Base-by-base conservation (phyloP, 2,113 vertebrate species). In the Rhodinocichla rosea region DNA sequence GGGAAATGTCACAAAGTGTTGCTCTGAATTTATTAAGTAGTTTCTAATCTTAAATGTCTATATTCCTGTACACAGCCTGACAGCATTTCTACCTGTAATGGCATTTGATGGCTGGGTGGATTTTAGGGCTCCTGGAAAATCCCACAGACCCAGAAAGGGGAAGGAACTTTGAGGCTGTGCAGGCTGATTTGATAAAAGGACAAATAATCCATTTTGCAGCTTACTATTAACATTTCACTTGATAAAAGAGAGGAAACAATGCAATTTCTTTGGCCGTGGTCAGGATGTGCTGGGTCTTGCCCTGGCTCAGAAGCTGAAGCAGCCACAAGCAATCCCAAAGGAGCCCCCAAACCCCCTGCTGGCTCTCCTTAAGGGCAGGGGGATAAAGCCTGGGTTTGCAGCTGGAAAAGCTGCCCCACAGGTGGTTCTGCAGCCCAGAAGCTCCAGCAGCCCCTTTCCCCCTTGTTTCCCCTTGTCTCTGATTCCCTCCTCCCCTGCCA, bases 1-100 rank as follows among this genome's bases (percentile, higher is more conserved):
- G 98, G 97, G 98, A 97, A 97, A 96, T 96, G 97, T 97, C 97
- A 96, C 95, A 80, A 97, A 95, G 95, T 28, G 79, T 92, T 96
- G 96, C 62, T 75, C 93, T 95, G 97, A 97, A 97, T 97, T 96
- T 90, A 97, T 97, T 97, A 95, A 98, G 92, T 67, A 84, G 94
- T 91, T 97, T 92, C 97, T 97, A 59, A 33, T 92, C 90, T 93
- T 88, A 82, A 94, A 95, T 92, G 79, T 81, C 59, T 94, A 3
- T 87, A 47, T 94, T 92, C 84, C 95, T 87, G 73, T 14, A 37
- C 28, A 6, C 65, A 83, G 90, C 96, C 93, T 91, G 93, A 75
- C 90, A 86, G 3, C 24, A 21, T 53, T 88, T 92, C 82, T 81
- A 79, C 90, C 93, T 97, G 90, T 49, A 71, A 75, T 44, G 91